Base-by-base conservation (phyloP, 2,888 invertebrate genomes). In the Torymus tubicola region DNA sequence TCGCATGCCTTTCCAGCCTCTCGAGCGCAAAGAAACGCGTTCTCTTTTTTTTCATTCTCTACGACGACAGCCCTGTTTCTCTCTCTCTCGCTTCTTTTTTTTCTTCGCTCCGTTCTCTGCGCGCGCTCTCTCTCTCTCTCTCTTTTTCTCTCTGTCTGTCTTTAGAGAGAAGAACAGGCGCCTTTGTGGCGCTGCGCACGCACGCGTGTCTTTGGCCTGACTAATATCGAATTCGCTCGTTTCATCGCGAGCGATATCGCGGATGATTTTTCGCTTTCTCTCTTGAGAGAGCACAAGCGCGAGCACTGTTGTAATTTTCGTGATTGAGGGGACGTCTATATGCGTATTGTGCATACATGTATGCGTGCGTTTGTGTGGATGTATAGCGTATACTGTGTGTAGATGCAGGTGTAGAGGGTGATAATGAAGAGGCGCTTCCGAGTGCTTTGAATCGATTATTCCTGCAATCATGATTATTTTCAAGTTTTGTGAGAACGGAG, bases 1-100 rank as follows among this genome's bases (percentile, higher is more conserved):
- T 79, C 84, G 84, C 84, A 84, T 85, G 84, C 85, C 82, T 84
- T 83, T 81, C 80, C 83, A 79, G 81, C 82, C 31, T 67, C 53
- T 31, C 31, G 31, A 31, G 31, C 31, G 31, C 31, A 31, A 31
- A 31, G 31, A 31, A 31, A 31, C 31, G 24, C 24, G 24, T 24
- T 31, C 31, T 31, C 31, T 31, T 31, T 31, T 8, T 31, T 31
- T 31, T 31, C 31, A 31, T 31, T 31, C 31, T 31, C 31, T 31
- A 8, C 31, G 31, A 31, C 31, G 31, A 31, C 31, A 31, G 31
- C 31, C 31, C 31, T 31, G 31, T 31, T 8, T 31, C 31, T 57
- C 42, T 50, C 21, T 55, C 57, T 65, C 31, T 69, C 58, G 16
- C 42, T n/a, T 57, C 12, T 70, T 31, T 71, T 16, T 61, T 60